Conservation (phyloP, 1,140 invertebrate genomes). For the Bombus waltoni region DNA sequence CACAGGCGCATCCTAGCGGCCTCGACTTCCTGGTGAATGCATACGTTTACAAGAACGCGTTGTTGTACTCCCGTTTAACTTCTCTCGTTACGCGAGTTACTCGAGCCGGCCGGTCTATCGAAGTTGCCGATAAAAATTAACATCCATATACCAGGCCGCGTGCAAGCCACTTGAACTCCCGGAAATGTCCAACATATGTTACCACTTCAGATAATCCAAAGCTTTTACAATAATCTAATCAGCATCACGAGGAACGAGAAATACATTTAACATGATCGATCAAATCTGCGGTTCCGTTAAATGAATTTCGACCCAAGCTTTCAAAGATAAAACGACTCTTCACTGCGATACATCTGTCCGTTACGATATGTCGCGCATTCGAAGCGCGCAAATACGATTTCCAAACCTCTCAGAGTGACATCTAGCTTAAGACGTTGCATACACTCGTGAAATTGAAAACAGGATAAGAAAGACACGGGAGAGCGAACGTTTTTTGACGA, state of each 20-base stretch:
- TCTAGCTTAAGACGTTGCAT: background rate
- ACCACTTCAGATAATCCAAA: slow-evolving; percentile 77
- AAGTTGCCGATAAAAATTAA: slow-evolving; percentile 31
- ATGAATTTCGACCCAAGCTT: slow-evolving; percentile 51
- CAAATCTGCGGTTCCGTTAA: slow-evolving; percentile 67
- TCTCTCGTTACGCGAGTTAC: slow-evolving; percentile 18
- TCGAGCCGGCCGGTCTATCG: slow-evolving; percentile 5
- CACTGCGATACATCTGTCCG: slow-evolving; percentile 7
- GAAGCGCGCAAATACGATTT: background rate
- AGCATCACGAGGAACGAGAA: slow-evolving; percentile 76
- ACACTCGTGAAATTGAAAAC: background rate
- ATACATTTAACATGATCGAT: slow-evolving; percentile 77
- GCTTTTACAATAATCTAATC: slow-evolving; percentile 82
- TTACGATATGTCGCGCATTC: background rate
- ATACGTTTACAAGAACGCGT: slow-evolving; percentile 29
- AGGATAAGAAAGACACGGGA: background rate
- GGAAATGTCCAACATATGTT: slow-evolving; percentile 74
- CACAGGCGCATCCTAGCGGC: slow-evolving; percentile 16
- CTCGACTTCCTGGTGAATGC: slow-evolving; percentile 20
- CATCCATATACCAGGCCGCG: slow-evolving; percentile 15
- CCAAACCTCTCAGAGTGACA: background rate
- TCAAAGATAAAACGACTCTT: slow-evolving; percentile 7
- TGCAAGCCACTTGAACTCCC: slow-evolving; percentile 26
- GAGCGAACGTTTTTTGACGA: background rate
- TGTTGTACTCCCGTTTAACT: slow-evolving; percentile 7